phyloP scores from a whole-genome alignment of 2,113 vertebrate species.

The Microcebus lehilahytsara region DNA sequence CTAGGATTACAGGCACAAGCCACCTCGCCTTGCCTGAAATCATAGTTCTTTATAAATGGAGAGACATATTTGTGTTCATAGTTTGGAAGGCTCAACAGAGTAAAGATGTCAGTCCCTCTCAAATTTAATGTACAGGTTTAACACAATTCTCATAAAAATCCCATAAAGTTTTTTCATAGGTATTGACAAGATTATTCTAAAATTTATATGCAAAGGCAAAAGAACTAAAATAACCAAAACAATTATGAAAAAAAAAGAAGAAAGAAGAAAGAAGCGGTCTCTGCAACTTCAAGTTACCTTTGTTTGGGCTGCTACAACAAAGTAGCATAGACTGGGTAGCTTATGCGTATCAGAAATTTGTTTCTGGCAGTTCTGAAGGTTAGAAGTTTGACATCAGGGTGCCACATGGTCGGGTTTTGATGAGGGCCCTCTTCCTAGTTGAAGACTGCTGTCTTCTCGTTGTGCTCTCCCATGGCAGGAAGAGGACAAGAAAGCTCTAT shows the following conservation, averaged over 20 bases:
- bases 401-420: not conserved
- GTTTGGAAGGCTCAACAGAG: not conserved
- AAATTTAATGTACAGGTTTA: not conserved
- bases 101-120: not conserved
- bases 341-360: not conserved
- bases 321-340: not conserved
- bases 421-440: not conserved
- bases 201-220: not conserved
- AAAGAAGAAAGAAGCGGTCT: not conserved
- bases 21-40: not conserved
- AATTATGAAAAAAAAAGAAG: not conserved
- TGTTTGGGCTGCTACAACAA: not conserved
- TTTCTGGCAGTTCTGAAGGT: not conserved
- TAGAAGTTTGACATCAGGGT: not conserved
- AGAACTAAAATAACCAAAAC: not conserved
- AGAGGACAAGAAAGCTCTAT: not conserved
- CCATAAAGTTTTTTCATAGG: not conserved
- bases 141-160: not conserved
- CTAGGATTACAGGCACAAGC: too few species aligned
- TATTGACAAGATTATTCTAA: not conserved
- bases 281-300: not conserved
- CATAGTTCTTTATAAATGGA: not conserved
- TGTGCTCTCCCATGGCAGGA: not conserved
- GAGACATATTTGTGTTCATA: not conserved
- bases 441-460: not conserved